Conservation (phyloP, 2,888 invertebrate species). For the Halictus quadricinctus region DNA sequence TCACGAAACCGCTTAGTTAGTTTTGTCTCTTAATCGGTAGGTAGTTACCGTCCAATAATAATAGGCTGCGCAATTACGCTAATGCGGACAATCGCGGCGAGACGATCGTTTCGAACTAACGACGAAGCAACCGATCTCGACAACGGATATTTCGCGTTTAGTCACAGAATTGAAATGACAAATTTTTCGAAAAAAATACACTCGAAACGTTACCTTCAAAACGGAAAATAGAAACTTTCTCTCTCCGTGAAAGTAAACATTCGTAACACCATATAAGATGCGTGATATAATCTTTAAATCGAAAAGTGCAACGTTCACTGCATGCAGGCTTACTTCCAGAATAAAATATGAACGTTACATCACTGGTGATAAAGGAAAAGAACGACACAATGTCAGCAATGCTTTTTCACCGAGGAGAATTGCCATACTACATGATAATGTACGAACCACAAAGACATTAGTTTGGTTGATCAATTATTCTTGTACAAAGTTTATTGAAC, state of each 20-base stretch:
- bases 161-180: not conserved
- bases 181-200: not conserved
- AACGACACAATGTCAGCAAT: not conserved
- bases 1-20: not conserved
- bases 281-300: not conserved
- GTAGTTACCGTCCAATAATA: not conserved
- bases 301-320: not conserved
- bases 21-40: not conserved
- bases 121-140: not conserved
- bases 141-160: not conserved
- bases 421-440: not conserved
- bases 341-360: slow-evolving; percentile 21
- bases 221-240: not conserved
- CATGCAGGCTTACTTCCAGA: slow-evolving; percentile 5
- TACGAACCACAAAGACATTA: not conserved
- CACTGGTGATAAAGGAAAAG: not conserved
- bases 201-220: not conserved
- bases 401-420: not conserved
- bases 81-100: not conserved
- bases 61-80: not conserved
- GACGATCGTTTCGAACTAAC: not conserved
- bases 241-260: slow-evolving; percentile 24
- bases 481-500: not conserved
- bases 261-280: not conserved
- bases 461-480: not conserved